These are phyloP conservation scores for Microcebus griseorufus DNA, from an alignment of 2,113 vertebrate genomes.

Conservation along the genomic window DNA sequence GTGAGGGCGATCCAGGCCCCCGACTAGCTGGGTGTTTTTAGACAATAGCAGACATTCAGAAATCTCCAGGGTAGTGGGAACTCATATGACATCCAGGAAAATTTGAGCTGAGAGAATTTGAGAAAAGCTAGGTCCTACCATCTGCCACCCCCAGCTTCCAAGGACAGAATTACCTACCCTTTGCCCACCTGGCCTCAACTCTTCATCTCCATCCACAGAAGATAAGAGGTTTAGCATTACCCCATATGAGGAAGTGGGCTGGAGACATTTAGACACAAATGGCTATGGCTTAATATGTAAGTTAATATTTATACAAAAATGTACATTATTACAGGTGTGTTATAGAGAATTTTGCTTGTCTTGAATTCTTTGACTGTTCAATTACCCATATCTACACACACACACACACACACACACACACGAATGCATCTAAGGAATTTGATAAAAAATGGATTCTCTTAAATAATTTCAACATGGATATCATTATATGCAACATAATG, in stretches of 20 bases:
- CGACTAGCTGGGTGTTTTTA: neutral
- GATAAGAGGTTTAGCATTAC: neutral
- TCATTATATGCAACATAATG: neutral
- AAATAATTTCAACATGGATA: neutral
- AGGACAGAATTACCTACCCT: neutral
- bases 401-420: fast-evolving
- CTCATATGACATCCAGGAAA: neutral
- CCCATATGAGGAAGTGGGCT: neutral
- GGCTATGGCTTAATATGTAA: neutral
- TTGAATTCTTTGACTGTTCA: neutral
- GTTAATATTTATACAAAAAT: neutral
- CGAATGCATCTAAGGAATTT: neutral
- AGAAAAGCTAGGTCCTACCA: neutral
- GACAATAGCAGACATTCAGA: neutral
- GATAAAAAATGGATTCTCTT: neutral
- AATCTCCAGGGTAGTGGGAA: neutral
- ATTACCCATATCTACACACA: neutral
- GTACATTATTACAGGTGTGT: neutral
- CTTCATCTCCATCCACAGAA: neutral
- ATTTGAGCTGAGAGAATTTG: neutral
- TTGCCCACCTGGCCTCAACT: neutral
- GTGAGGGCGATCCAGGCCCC: neutral
- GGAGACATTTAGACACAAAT: neutral
- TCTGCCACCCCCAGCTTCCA: neutral
- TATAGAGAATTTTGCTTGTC: neutral